Evolutionary conservation across 2,888 invertebrate genomes (phyloP).

Genomic region (Cetonia aurata): DNA sequence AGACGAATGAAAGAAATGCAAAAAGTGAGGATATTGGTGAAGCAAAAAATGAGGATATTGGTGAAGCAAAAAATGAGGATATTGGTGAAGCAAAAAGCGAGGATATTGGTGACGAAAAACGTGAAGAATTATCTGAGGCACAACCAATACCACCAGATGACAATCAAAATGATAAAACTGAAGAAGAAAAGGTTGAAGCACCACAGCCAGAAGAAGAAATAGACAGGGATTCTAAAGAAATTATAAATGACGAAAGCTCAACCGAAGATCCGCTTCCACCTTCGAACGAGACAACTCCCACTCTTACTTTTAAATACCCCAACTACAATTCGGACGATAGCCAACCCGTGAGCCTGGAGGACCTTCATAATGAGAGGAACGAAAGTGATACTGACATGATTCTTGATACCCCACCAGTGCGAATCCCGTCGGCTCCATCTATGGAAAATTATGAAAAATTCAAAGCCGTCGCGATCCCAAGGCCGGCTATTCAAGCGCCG

Average conservation of each 20-base stretch:
- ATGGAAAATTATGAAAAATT: slow-evolving; percentile 48
- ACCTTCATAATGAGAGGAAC: slow-evolving; percentile 29
- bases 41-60: background rate
- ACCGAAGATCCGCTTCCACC: background rate
- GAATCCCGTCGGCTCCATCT: slow-evolving; percentile 51
- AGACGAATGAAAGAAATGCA: too few relatives aligned
- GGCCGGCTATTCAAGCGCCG: background rate
- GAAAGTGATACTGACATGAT: slow-evolving; percentile 41
- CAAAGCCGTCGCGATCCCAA: slow-evolving; percentile 39
- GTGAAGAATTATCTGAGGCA: too few relatives aligned
- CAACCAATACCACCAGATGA: background rate
- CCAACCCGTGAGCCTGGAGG: slow-evolving; percentile 27
- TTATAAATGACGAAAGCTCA: background rate
- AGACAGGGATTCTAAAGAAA: background rate
- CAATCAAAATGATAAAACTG: background rate
- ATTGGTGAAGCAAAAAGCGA: background rate
- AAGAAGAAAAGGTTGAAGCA: background rate
- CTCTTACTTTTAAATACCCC: slow-evolving; percentile 4
- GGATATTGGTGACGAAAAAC: background rate
- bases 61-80: background rate
- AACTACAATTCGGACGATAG: slow-evolving; percentile 24
- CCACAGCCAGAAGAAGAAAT: slow-evolving; percentile 1
- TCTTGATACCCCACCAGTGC: slow-evolving; percentile 9
- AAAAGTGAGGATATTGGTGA: background rate
- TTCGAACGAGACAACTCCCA: background rate